Evolutionary conservation across 2,888 invertebrate genomes (phyloP), one percentile per base, ranked within the genome.

Genomic region (Caenorhabditis macrosperma): DNA sequence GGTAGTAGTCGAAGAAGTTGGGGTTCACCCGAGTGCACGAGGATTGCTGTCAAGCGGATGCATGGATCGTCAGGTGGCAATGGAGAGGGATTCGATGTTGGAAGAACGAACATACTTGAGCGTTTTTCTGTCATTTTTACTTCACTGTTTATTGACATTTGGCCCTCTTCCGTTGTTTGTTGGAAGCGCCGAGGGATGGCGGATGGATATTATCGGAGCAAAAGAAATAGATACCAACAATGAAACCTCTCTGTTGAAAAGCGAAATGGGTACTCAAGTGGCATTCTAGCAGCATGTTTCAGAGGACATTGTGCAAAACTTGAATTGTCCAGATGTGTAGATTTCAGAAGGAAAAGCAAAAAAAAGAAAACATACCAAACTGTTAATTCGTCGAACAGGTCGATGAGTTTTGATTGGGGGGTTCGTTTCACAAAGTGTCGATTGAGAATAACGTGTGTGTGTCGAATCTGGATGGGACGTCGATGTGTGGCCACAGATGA

Each of bases 341-440:
- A n/a, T 12, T 52, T n/a, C 15, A 41, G 28, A 6, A 38, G 54
- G 12, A 59, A 59, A 17, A 35, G 5, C 15, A 44, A 30, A 26
- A 41, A 20, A 60, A 46, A 64, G n/a, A 33, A 22, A 26, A 74
- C 72, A 64, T 41, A 74, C 72, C 72, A 74, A 74, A 50, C 72
- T 74, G 72, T 64, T 74, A 74, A 50, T 17, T 74, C 72, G 72
- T 74, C 64, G 64, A 74, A 41, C 64, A 35, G 26, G 55, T 57
- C 57, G 72, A n/a, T 41, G 22, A 10, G 7, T 35, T 7, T 2
- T 15, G 26, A 38, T 38, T 12, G 35, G 55, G 38, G 30, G n/a
- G 22, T 74, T 74, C 64, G 64, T 74, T 74, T 74, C 72, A 59
- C 72, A 74, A 72, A 74, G 72, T 74, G 64, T 74, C 72, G 72